Evolutionary conservation across 2,113 vertebrate species (phyloP).

Genomic region (Albula goreensis): DNA sequence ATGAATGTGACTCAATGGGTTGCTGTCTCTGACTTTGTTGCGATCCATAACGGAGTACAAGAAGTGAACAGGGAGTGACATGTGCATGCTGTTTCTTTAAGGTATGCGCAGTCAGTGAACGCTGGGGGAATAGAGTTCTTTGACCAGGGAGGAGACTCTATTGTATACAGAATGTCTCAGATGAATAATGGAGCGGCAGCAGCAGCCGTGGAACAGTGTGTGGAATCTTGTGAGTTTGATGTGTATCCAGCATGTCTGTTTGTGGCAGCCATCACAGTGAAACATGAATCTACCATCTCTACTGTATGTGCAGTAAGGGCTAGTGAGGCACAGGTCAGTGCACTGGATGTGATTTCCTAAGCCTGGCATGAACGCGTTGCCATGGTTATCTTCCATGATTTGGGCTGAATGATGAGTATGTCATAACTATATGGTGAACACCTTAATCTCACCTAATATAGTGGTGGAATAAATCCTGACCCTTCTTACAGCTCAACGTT

Average conservation of each 20-base stretch:
- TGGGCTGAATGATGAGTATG: not conserved
- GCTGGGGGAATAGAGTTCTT: not conserved
- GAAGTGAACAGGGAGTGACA: not conserved
- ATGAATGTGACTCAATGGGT: not conserved
- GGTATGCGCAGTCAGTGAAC: not conserved
- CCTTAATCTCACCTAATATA: not conserved
- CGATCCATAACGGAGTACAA: not conserved
- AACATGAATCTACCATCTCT: not conserved
- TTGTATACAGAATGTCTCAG: not conserved
- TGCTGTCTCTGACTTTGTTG: not conserved
- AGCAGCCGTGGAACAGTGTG: constrained; percentile 1
- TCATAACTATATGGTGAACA: not conserved
- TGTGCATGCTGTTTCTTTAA: not conserved
- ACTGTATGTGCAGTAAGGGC: not conserved
- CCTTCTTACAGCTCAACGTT: not conserved
- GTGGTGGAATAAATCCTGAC: not conserved
- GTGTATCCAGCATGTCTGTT: not conserved
- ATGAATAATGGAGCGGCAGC: not conserved
- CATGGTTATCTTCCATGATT: not conserved
- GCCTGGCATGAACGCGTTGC: not conserved
- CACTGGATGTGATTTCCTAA: not conserved
- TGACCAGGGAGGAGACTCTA: not conserved
- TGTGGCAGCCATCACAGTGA: not conserved
- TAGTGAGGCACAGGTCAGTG: not conserved
- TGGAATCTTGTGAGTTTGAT: not conserved